These are phyloP conservation scores for Aleiodes leptofemur DNA, from an alignment of 2,888 invertebrate genomes.

Conservation along the genomic window DNA sequence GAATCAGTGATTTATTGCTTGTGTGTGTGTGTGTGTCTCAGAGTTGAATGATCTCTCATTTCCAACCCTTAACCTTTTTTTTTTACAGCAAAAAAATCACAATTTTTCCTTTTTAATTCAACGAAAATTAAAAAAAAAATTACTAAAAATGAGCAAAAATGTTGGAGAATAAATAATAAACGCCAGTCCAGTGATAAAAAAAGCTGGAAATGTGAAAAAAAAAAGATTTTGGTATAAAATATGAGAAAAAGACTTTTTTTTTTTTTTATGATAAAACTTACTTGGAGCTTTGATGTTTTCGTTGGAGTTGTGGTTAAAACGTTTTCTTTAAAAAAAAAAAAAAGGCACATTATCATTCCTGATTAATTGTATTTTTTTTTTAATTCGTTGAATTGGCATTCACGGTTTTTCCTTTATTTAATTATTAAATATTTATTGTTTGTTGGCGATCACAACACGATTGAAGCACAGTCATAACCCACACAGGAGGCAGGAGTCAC, in stretches of 20 bases:
- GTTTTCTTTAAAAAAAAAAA: background rate
- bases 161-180: too few species aligned
- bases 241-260: background rate
- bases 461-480: slow-evolving; percentile 52
- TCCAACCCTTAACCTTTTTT: background rate
- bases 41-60: slow-evolving; percentile 24
- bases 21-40: background rate
- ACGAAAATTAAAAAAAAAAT: background rate
- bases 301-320: background rate
- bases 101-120: too few species aligned
- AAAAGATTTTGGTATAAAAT: slow-evolving; percentile 1
- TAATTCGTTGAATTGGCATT: background rate
- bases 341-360: slow-evolving; percentile 29
- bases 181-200: too few species aligned
- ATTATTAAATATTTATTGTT: slow-evolving; percentile 44
- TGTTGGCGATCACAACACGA: slow-evolving; percentile 49
- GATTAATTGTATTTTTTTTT: slow-evolving; percentile 9
- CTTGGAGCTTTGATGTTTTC: background rate
- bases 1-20: slow-evolving; percentile 2
- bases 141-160: too few species aligned
- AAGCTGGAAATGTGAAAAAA: background rate
- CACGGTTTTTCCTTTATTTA: background rate
- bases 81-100: too few species aligned
- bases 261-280: slow-evolving; percentile 27
- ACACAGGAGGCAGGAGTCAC: slow-evolving; percentile 57